A percentile compares a stretch with the other conserved stretches of the same genome.
phyloP scores from a whole-genome alignment of 2,113 vertebrate species.

The Ptyas mucosa region DNA sequence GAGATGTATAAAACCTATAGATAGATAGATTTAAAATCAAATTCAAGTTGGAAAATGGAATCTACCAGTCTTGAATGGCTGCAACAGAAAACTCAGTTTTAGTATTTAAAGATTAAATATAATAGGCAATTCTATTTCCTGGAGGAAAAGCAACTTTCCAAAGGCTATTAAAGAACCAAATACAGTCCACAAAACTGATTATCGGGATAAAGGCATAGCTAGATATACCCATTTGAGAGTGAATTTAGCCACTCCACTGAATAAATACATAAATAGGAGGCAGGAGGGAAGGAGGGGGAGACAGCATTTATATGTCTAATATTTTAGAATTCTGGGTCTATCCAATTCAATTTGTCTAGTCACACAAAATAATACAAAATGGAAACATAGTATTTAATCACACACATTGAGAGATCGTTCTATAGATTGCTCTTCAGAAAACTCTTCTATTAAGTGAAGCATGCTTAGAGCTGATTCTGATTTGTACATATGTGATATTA shows the following conservation, averaged over 20 bases:
- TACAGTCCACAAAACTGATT: constrained; percentile 50
- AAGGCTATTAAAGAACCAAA: constrained; percentile 50
- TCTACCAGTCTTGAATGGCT: constrained; percentile 36
- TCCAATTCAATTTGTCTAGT: neutral
- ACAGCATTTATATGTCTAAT: neutral
- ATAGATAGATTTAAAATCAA: neutral
- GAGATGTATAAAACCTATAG: constrained; percentile 40
- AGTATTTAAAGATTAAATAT: constrained; percentile 60
- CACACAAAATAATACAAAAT: constrained; percentile 4
- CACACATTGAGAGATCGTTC: neutral
- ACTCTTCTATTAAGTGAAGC: neutral
- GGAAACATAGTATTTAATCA: neutral
- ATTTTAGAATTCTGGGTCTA: constrained; percentile 4
- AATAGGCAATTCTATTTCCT: constrained; percentile 62
- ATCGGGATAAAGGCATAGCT: constrained; percentile 38
- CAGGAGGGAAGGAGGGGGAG: neutral
- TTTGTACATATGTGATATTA: neutral
- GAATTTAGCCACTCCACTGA: constrained; percentile 12
- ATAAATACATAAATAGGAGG: constrained; percentile 7
- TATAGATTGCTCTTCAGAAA: neutral
- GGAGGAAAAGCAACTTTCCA: constrained; percentile 52
- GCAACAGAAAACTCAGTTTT: constrained; percentile 55
- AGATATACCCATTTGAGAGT: constrained; percentile 27
- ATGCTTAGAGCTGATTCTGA: neutral
- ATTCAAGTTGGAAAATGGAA: neutral